Evolutionary conservation across 2,113 vertebrate genomes (phyloP), one percentile per base, ranked within the genome.

Genomic region (Hippotragus niger): DNA sequence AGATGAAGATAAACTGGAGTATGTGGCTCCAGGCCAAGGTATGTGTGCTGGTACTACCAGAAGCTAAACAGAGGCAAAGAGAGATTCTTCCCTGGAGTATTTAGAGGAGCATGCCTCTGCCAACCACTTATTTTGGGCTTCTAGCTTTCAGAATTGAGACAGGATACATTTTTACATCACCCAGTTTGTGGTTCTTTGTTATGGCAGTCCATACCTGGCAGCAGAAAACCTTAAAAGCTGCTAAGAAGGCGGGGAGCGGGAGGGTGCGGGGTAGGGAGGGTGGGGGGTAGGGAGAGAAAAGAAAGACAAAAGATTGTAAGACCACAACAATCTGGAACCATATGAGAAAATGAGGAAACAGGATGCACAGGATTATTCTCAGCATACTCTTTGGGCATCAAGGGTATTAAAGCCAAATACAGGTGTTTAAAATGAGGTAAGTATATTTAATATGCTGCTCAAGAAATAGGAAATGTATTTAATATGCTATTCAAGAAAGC

Each of bases 401-500:
- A 40, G 16, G 19, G 19, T 47, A 57, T 6, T n/a, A 45, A 76
- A 62, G 50, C 6, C 33, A 33, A 87, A 40, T 47, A 55, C 10
- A 45, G 15, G 33, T 85, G n/a, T 87, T 93, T 86, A 60, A 93
- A 95, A 80, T 43, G 80, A 71, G 36, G 19, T 40, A 74, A 40
- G n/a, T 74, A 40, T 74, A 74, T 40, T 40, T 74, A 74, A 40
- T 40, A 74, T 40, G 67, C 19, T 74, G 11, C 40, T 74, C 21
- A 74, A 74, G 67, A 40, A 74, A 74, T 0, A 74, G n/a, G n/a
- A 94, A 90, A 31, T 36, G 90, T 27, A 91, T 57, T 96, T 94
- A 95, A 17, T 86, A 74, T 12, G 10, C 17, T 71, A 57, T 29
- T 84, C 15, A 83, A 92, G 55, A 85, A 84, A 95, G 83, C 47